Evolutionary conservation across 2,888 invertebrate species (phyloP), one percentile per base, ranked within the genome.

Genomic region (Corythucha ciliata): DNA sequence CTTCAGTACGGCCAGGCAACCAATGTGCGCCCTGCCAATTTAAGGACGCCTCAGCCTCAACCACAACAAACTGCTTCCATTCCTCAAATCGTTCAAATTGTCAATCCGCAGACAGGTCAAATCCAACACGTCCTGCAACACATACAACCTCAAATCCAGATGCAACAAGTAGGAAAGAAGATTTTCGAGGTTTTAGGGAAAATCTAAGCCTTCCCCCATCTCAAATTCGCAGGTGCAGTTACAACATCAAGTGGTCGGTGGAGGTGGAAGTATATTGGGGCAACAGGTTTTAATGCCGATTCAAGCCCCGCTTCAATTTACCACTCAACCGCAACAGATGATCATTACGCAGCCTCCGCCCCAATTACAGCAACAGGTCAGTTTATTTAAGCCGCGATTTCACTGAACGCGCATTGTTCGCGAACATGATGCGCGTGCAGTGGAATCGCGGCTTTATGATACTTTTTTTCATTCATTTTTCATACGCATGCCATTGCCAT

Each of bases 81-180:
- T 5, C 57, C 57, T 5, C 57, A 57, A 41, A 53, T 57, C 39
- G 57, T 57, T 10, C 57, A 57, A 34, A 52, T 57, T 12, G 53
- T 57, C 6, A 55, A 57, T 27, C 57, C 57, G 1, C 55, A 55
- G 18, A 57, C 57, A 20, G 57, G 57, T 3, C 57, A 57, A n/a
- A 48, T 55, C 8, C 56, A 56, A 36, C 56, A 56, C 18, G 51
- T 56, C 4, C 40, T 56, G 24, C 56, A 56, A 16, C 56, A 56
- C 18, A 47, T 56, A n/a, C 55, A 56, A 27, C 55, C 53, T 33
- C 55, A 53, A 33, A 49, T 56, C 22, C 55, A 56, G 27, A 56
- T 56, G 55, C 55, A 49, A 20, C 55, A 56, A 51, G 55, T 55
- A 40, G 16, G 24, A 22, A 29, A 10, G 8, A 21, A 6, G 8